Evolutionary conservation across 2,888 invertebrate genomes (phyloP), one percentile per base, ranked within the genome.

Genomic region (Eupithecia subfuscata): DNA sequence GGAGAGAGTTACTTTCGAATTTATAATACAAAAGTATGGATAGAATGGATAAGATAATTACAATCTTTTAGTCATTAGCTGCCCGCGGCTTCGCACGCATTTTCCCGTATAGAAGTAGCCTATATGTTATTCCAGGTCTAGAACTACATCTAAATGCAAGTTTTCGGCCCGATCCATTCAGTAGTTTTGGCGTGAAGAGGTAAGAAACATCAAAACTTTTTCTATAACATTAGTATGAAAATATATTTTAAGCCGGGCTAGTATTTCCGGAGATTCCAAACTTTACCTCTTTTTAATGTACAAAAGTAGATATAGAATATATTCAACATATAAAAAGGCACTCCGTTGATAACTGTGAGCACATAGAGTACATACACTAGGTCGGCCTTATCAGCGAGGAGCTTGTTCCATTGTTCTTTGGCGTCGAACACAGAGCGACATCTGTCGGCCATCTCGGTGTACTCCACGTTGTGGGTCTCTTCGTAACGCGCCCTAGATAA

Each of bases 371-470:
- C 91, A 87, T 81, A 94, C 94, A 90, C 69, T n/a, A 94, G 79
- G 1, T 91, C 89, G 60, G 91, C 87, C 77, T 86, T 88, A 40
- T 92, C 90, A 0, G 82, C 77, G 0, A 86, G 75, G 63, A 89
- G 87, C 56, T 89, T 88, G 45, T 86, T 83, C 85, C 89, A 91
- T 73, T 87, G 88, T 30, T 83, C 82, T 16, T 85, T 82, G 16
- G 92, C 93, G 6, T 90, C 90, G 76, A 90, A 86, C 81, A 92
- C 90, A 1, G 88, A 88, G 84, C 86, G 88, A 83, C 90, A 91
- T 80, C 91, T 87, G 18, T 87, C 89, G 79, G 84, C 76, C 90
- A 94, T 89, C 65, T 89, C 90, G 0, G 18, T 40, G 71, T 89
- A 89, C 12, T 78, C 34, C 1, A 82, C 88, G 43, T 81, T 86